phyloP scores from a whole-genome alignment of 2,797 vertebrate genomes.

The Caiman crocodilus region DNA sequence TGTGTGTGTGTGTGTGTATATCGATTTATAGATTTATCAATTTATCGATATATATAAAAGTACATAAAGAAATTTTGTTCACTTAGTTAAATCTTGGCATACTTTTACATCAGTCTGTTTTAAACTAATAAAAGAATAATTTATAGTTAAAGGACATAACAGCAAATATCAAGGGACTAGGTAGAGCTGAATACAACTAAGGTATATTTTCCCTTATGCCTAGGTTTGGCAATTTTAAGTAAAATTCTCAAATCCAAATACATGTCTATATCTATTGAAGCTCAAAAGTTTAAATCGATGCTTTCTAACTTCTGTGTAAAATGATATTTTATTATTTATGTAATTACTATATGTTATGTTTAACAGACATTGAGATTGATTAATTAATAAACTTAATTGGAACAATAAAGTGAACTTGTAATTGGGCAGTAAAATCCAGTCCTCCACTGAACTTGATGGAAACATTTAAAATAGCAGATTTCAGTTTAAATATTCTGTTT shows the following conservation, averaged over 20 bases:
- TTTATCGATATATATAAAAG: not conserved
- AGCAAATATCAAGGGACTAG: not conserved
- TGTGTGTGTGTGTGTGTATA: no score
- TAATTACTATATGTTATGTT: constrained; percentile 14
- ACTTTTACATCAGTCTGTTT: not conserved
- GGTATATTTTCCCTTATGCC: not conserved
- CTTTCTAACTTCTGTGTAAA: not conserved
- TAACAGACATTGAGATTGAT: constrained; percentile 28
- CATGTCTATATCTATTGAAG: not conserved
- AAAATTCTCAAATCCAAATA: not conserved
- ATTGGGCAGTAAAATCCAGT: constrained; percentile 26
- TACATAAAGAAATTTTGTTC: not conserved
- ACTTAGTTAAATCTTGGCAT: not conserved
- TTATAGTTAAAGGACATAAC: not conserved
- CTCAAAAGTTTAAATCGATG: not conserved
- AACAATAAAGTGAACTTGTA: constrained; percentile 31
- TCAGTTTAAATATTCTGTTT: not conserved
- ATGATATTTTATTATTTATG: not conserved
- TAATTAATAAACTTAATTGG: constrained; percentile 39
- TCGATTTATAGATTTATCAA: no score
- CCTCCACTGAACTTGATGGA: constrained; percentile 24
- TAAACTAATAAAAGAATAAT: not conserved
- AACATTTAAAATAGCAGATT: constrained; percentile 2
- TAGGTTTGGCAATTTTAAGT: not conserved
- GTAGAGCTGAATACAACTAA: not conserved